phyloP scores from a whole-genome alignment of 2,113 vertebrate genomes.

The Dipodomys spectabilis region DNA sequence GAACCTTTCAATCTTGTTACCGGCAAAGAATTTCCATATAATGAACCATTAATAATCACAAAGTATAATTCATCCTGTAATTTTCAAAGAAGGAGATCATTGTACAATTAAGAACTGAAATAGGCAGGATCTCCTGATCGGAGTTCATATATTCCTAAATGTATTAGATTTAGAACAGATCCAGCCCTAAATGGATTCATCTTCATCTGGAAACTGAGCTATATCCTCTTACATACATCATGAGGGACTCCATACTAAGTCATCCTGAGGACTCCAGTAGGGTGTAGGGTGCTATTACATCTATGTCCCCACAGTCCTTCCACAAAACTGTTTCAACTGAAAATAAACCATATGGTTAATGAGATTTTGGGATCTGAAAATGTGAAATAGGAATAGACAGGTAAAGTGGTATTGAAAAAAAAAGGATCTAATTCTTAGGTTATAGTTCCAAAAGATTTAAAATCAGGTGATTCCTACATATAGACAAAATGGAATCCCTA shows the following conservation, averaged over 20 bases:
- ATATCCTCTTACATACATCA: neutral
- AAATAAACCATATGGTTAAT: neutral
- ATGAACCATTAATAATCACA: neutral
- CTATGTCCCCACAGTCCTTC: neutral
- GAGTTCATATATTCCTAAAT: neutral
- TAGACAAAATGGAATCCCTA: neutral
- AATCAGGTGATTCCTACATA: conserved; percentile 29
- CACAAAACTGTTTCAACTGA: conserved; percentile 4
- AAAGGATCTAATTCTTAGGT: neutral
- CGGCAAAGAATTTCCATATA: too few relatives aligned
- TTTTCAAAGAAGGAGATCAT: conserved; percentile 19
- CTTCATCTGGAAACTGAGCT: neutral
- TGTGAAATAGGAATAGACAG: neutral
- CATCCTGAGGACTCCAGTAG: neutral
- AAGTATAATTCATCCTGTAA: conserved; percentile 12
- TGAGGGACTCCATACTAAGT: neutral
- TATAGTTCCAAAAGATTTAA: neutral
- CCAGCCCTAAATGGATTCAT: neutral
- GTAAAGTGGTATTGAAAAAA: neutral
- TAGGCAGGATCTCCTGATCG: neutral
- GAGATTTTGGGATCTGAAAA: neutral
- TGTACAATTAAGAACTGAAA: conserved; percentile 8
- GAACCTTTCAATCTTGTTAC: neutral
- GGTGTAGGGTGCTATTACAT: neutral
- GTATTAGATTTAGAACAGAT: neutral